Percentiles rank a stretch among this genome's conserved stretches.
These are phyloP conservation scores for Nudaria mundana DNA, from an alignment of 2,888 invertebrate species.

Conservation along the genomic window DNA sequence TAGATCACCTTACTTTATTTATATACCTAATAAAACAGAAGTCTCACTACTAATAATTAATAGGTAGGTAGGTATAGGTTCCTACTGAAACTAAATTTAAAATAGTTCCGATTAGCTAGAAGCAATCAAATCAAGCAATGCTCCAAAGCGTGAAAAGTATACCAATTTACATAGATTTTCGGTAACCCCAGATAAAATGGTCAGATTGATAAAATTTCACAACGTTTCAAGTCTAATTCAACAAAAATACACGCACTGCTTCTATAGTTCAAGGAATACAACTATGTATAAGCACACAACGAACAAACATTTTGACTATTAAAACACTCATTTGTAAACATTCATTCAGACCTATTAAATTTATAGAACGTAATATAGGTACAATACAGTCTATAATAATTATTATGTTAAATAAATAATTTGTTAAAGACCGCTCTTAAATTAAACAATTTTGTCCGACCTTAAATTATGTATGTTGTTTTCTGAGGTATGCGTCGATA, in stretches of 20 bases:
- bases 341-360: neutral
- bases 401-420: constrained; percentile 1
- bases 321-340: constrained; percentile 9
- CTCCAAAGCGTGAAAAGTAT: constrained; percentile 2
- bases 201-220: constrained; percentile 15
- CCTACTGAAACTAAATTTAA: no score
- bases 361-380: neutral
- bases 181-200: constrained; percentile 9
- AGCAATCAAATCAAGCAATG: neutral
- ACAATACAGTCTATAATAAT: neutral
- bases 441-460: constrained; percentile 9
- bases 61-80: no score
- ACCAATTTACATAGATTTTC: constrained; percentile 21
- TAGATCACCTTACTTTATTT: no score
- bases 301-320: no score
- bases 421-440: constrained; percentile 6
- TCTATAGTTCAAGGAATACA: constrained; percentile 28
- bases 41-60: no score
- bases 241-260: constrained; percentile 18
- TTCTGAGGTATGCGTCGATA: no score
- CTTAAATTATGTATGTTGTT: constrained; percentile 9
- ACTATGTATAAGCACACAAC: constrained; percentile 12
- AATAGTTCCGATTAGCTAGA: no score
- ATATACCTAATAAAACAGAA: no score
- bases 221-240: constrained; percentile 17